Conservation (phyloP, 2,797 vertebrate species). For the Tragopan temminckii region DNA sequence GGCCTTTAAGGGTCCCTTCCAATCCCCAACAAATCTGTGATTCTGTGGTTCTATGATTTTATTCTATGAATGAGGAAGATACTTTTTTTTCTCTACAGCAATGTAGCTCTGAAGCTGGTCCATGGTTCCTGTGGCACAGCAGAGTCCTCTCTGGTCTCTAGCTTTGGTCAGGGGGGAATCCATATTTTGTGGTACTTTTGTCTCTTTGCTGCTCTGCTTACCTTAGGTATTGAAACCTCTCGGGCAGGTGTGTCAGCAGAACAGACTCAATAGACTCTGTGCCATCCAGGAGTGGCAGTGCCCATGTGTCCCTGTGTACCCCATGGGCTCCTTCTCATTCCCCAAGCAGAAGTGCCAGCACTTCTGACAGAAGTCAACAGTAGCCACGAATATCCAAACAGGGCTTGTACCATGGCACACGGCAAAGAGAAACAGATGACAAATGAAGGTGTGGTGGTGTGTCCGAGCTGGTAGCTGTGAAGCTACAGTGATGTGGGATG, state of each 20-base stretch:
- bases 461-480: background rate
- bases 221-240: background rate
- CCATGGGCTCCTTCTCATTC: accelerated
- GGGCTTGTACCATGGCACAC: accelerated
- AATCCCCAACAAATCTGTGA: too few species aligned
- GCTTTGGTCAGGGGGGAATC: background rate
- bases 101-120: background rate
- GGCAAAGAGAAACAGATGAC: background rate
- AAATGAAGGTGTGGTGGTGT: background rate
- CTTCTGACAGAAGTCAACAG: accelerated
- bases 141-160: background rate
- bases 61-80: background rate
- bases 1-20: too few species aligned
- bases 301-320: accelerated
- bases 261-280: background rate
- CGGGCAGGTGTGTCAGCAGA: background rate
- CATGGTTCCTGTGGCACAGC: background rate
- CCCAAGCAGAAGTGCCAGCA: background rate
- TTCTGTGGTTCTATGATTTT: too few species aligned
- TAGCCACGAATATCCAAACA: accelerated
- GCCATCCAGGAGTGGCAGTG: accelerated
- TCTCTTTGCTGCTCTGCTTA: background rate
- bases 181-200: background rate
- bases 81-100: background rate
- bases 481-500: background rate